Evolutionary conservation across 2,113 vertebrate genomes (phyloP).

Genomic region (Ptilorrhoa leucosticta): DNA sequence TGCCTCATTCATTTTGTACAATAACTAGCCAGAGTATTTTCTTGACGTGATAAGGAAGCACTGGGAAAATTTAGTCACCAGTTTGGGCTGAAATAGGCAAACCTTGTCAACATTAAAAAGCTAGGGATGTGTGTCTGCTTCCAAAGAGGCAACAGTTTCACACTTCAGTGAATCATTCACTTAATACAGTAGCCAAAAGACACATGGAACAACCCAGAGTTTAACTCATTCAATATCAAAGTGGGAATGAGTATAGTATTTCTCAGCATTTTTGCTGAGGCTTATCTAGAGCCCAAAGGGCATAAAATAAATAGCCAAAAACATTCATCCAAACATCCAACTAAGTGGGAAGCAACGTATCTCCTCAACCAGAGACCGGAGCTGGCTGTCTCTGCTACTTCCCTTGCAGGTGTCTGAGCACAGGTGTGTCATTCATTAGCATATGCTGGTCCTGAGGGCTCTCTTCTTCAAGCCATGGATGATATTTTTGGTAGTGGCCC

Average conservation of each 20-base stretch:
- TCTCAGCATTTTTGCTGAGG: not conserved
- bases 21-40: not conserved
- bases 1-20: not conserved
- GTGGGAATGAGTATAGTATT: not conserved
- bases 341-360: not conserved
- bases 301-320: not conserved
- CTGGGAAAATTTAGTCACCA: not conserved
- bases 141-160: constrained; percentile 34
- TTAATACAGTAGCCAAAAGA: constrained; percentile 24
- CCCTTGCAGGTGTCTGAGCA: not conserved
- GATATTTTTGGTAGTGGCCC: not conserved
- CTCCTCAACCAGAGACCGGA: not conserved
- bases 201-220: not conserved
- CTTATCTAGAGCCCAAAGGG: not conserved
- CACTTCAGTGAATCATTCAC: constrained; percentile 33
- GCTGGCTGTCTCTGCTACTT: not conserved
- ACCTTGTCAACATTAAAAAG: not conserved
- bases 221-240: not conserved
- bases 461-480: not conserved
- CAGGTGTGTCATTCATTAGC: not conserved
- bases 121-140: not conserved
- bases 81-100: constrained; percentile 24
- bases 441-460: not conserved
- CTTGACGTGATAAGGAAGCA: not conserved
- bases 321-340: not conserved